phyloP scores from a whole-genome alignment of 2,113 vertebrate genomes.

The Eptesicus fuscus region DNA sequence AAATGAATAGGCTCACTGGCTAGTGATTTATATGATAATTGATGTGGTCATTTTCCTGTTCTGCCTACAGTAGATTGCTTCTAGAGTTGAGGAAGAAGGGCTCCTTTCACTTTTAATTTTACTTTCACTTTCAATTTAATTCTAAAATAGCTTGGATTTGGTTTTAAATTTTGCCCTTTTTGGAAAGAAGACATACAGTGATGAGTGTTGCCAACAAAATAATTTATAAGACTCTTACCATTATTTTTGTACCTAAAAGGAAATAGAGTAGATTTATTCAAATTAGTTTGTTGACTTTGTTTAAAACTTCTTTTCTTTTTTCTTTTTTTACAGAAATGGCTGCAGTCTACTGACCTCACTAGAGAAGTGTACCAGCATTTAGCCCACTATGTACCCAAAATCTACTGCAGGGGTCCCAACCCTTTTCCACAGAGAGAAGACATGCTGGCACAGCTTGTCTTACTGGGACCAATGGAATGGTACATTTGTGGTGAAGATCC shows the following conservation, averaged over 20 bases:
- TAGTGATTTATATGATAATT: neutral
- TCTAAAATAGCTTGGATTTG: neutral
- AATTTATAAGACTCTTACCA: neutral
- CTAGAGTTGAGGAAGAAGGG: neutral
- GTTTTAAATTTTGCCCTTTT: neutral
- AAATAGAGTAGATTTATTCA: neutral
- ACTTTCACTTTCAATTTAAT: conserved; percentile 1
- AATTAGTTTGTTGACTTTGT: conserved; percentile 23
- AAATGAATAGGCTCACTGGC: neutral
- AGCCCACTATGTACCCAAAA: conserved; percentile 91
- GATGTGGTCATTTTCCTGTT: neutral
- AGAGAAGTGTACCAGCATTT: conserved; percentile 93
- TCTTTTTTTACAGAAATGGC: conserved; percentile 88
- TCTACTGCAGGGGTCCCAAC: conserved; percentile 93
- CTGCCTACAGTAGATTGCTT: neutral
- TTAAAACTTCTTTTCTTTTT: conserved; percentile 56
- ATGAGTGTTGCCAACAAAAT: neutral
- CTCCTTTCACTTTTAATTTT: conserved; percentile 19
- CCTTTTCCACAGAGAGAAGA: conserved; percentile 92
- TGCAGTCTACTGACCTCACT: conserved; percentile 88
- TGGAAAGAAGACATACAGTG: neutral
- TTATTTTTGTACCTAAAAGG: conserved; percentile 10
- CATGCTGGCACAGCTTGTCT: conserved; percentile 89
- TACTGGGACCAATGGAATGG: conserved; percentile 95
- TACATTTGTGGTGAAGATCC: conserved; percentile 95